These are phyloP conservation scores for Drosophila planitibia DNA, from an alignment of 2,888 invertebrate species.

Conservation along the genomic window DNA sequence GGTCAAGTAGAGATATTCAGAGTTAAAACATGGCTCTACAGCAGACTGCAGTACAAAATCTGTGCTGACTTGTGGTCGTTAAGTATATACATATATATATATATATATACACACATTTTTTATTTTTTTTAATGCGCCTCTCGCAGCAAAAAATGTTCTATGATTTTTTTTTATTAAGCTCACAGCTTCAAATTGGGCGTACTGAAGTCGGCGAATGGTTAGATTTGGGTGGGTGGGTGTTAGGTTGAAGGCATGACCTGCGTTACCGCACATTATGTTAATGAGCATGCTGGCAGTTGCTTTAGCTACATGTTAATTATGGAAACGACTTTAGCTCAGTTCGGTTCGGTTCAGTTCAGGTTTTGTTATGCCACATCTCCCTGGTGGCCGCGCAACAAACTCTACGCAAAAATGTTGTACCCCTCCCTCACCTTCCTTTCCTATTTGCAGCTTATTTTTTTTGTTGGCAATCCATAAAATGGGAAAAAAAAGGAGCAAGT, in stretches of 20 bases:
- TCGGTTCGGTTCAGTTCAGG: slow-evolving; percentile 20
- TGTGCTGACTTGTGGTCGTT: slow-evolving; percentile 38
- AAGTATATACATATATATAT: background rate
- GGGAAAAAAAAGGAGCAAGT: background rate
- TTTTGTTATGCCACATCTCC: slow-evolving; percentile 45
- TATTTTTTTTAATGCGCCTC: slow-evolving; percentile 29
- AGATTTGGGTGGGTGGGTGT: background rate
- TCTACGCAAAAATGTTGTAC: slow-evolving; percentile 27
- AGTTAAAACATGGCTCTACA: background rate
- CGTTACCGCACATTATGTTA: slow-evolving; percentile 79
- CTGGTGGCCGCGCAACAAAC: slow-evolving; percentile 20
- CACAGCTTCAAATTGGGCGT: slow-evolving; percentile 16
- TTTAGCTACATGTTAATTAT: slow-evolving; percentile 66
- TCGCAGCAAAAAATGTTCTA: slow-evolving; percentile 23
- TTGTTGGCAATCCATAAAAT: slow-evolving; percentile 43
- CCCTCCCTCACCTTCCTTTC: background rate
- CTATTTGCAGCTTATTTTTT: slow-evolving; percentile 8
- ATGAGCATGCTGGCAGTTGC: slow-evolving; percentile 64
- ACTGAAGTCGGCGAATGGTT: background rate
- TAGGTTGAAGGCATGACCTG: slow-evolving; percentile 27
- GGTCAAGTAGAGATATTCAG: background rate
- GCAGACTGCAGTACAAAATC: background rate
- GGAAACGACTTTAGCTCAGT: slow-evolving; percentile 30
- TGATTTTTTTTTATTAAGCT: background rate
- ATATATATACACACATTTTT: background rate